phyloP scores from a whole-genome alignment of 2,888 invertebrate species.

The Melitaea athalia region DNA sequence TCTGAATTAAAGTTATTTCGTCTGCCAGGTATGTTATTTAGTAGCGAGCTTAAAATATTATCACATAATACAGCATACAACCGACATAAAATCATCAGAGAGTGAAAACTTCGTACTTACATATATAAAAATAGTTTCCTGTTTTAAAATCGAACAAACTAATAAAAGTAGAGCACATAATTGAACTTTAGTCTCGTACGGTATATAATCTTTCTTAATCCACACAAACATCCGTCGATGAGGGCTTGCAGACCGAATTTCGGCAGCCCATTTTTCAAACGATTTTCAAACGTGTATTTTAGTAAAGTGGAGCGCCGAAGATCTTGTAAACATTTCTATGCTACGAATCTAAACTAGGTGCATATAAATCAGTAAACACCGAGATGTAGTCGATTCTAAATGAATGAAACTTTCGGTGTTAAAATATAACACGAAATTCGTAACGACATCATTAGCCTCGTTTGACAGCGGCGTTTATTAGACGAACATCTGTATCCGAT shows the following conservation, averaged over 20 bases:
- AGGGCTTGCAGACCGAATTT: slow-evolving; percentile 59
- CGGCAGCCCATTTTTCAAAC: slow-evolving; percentile 69
- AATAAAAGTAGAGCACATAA: slow-evolving; percentile 52
- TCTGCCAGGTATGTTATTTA: slow-evolving; percentile 35
- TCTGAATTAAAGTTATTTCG: slow-evolving; percentile 34
- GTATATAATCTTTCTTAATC: slow-evolving; percentile 56
- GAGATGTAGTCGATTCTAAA: slow-evolving; percentile 34
- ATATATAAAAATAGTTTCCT: slow-evolving; percentile 18
- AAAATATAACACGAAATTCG: slow-evolving; percentile 37
- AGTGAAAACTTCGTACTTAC: slow-evolving; percentile 1
- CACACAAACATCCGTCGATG: slow-evolving; percentile 60
- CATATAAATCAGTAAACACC: slow-evolving; percentile 46
- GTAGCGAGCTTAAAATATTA: slow-evolving; percentile 16
- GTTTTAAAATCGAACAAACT: slow-evolving; percentile 33
- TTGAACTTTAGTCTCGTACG: slow-evolving; percentile 27
- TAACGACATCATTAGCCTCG: slow-evolving; percentile 40
- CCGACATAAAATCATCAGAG: background rate
- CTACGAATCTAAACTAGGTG: slow-evolving; percentile 50
- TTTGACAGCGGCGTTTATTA: slow-evolving; percentile 35
- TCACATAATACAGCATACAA: background rate
- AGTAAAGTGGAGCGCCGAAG: slow-evolving; percentile 63
- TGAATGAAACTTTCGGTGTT: slow-evolving; percentile 41
- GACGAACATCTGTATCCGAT: slow-evolving; percentile 19
- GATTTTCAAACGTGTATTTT: slow-evolving; percentile 58
- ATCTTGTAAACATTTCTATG: slow-evolving; percentile 62